Percentiles rank a stretch among this genome's conserved stretches.
Conservation (phyloP, 1,140 invertebrate species). For the Scaptomyza hsui region DNA sequence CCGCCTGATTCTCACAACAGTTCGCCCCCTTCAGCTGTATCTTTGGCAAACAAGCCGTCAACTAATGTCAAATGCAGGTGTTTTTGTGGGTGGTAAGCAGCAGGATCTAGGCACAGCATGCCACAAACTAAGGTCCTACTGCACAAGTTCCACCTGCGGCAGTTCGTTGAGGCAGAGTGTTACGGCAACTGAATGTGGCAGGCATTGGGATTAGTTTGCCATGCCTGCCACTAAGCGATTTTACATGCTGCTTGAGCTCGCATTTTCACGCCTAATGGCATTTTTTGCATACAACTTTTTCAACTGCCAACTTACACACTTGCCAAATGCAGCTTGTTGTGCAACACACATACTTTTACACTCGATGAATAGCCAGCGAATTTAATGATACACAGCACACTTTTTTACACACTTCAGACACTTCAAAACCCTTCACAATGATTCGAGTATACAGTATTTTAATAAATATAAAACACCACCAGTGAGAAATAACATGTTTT, state of each 20-base stretch:
- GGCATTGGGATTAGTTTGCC: conserved; percentile 59
- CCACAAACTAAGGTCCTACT: background rate
- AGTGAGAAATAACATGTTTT: background rate
- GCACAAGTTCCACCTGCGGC: conserved; percentile 3
- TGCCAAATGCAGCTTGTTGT: conserved; percentile 20
- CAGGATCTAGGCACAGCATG: conserved; percentile 14
- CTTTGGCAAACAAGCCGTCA: conserved; percentile 16
- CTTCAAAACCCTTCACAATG: background rate
- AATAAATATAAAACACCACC: background rate
- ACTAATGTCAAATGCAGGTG: conserved; percentile 43
- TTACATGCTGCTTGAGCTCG: conserved; percentile 59
- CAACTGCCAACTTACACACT: background rate
- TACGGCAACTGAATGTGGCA: conserved; percentile 5
- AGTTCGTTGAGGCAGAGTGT: too few relatives aligned
- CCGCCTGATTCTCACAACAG: conserved; percentile 4
- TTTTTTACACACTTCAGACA: conserved; percentile 3
- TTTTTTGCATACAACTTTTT: conserved; percentile 13
- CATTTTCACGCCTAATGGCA: conserved; percentile 15
- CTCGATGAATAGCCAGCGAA: too few relatives aligned
- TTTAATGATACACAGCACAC: background rate
- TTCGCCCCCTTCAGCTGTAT: background rate
- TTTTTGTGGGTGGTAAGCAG: conserved; percentile 1
- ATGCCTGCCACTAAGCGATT: conserved; percentile 62
- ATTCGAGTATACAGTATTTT: too few relatives aligned
- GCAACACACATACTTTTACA: conserved; percentile 9